A percentile compares a stretch with the other conserved stretches of the same genome.
Conservation (phyloP, 1,140 invertebrate genomes). For the Pogonus chalceus region DNA sequence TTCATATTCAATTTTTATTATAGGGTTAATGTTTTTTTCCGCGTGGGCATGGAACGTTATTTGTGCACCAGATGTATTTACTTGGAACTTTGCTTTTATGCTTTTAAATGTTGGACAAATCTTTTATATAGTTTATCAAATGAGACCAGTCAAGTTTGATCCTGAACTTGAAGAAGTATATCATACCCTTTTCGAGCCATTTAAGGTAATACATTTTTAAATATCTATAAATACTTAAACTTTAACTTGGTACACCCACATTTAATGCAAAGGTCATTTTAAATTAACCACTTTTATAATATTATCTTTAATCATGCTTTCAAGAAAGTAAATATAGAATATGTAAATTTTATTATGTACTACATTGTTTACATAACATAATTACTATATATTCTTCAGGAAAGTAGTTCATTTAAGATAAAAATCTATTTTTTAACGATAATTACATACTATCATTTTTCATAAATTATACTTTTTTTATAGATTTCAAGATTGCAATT, state of each 20-base stretch:
- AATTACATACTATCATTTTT: too few relatives aligned
- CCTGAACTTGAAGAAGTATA: slow-evolving; percentile 79
- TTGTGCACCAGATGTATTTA: slow-evolving; percentile 79
- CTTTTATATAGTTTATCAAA: slow-evolving; percentile 70
- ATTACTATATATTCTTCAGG: too few relatives aligned
- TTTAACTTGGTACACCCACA: too few relatives aligned
- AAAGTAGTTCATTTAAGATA: too few relatives aligned
- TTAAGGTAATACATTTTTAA: slow-evolving; percentile 62
- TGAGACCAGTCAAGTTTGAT: slow-evolving; percentile 76
- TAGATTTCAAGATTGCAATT: slow-evolving; percentile 68
- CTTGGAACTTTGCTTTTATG: slow-evolving; percentile 80
- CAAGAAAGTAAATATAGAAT: too few relatives aligned
- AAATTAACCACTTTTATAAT: too few relatives aligned
- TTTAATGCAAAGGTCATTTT: too few relatives aligned
- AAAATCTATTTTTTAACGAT: too few relatives aligned
- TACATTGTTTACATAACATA: too few relatives aligned
- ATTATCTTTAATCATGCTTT: too few relatives aligned
- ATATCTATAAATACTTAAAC: too few relatives aligned
- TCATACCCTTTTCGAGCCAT: slow-evolving; percentile 68
- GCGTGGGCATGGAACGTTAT: slow-evolving; percentile 85
- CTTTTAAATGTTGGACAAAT: slow-evolving; percentile 76
- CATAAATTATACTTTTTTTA: slow-evolving; percentile 3
- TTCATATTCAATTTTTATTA: slow-evolving; percentile 15
- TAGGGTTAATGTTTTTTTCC: slow-evolving; percentile 72
- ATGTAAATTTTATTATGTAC: neutral